These are phyloP conservation scores for Fratercula arctica DNA, from an alignment of 2,797 vertebrate genomes.

Conservation along the genomic window DNA sequence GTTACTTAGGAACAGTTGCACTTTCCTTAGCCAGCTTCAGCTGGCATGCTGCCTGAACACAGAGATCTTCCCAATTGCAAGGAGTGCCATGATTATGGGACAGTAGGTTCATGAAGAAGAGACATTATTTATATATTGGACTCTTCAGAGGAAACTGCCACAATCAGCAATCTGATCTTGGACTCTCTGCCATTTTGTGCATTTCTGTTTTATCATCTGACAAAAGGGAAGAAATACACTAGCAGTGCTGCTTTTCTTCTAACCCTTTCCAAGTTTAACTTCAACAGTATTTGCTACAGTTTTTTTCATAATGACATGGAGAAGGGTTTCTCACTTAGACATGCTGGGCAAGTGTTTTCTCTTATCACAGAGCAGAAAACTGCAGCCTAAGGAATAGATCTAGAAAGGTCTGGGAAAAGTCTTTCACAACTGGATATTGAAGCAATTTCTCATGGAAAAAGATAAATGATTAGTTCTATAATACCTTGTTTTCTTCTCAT, in stretches of 20 bases:
- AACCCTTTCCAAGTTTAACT: conserved; percentile 33
- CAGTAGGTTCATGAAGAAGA: not conserved
- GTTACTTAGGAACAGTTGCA: not conserved
- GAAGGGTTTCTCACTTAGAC: conserved; percentile 7
- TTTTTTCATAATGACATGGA: conserved; percentile 23
- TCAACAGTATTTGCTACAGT: not conserved
- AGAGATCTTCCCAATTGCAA: not conserved
- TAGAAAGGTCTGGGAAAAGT: not conserved
- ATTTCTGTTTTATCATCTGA: conserved; percentile 24
- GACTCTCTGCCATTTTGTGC: not conserved
- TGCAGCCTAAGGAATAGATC: not conserved
- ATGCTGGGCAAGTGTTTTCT: conserved; percentile 24
- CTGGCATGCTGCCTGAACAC: not conserved
- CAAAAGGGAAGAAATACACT: not conserved
- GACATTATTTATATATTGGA: not conserved
- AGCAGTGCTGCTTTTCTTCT: not conserved
- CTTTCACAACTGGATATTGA: not conserved
- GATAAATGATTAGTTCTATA: not conserved
- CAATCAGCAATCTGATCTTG: not conserved
- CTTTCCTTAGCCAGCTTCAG: not conserved
- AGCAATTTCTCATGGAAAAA: not conserved
- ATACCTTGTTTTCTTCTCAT: not conserved
- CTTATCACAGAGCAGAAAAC: not conserved
- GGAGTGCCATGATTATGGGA: not conserved
- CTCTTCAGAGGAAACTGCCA: not conserved